Evolutionary conservation across 37 sponge, comb jelly and placozoan genomes (phyloP).

Genomic region (Hormiphora californensis): DNA sequence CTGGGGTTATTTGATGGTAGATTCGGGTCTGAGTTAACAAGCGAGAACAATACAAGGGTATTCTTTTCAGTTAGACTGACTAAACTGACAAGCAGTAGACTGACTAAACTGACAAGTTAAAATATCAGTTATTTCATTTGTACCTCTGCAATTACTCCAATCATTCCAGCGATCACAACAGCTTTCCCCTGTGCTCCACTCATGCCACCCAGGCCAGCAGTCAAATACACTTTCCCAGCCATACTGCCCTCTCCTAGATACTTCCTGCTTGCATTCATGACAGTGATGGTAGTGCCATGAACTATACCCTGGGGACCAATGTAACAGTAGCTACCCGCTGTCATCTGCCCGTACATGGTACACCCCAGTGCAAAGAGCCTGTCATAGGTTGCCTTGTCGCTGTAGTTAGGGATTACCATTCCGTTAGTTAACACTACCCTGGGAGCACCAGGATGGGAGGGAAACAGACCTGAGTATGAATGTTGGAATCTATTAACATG

Average conservation of each 20-base stretch:
- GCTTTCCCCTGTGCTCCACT: slow-evolving; percentile 99
- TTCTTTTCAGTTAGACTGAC: too few species aligned
- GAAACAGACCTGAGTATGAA: slow-evolving; percentile 76
- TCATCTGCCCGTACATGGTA: slow-evolving; percentile 99
- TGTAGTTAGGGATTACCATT: slow-evolving; percentile 97
- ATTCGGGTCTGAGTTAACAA: too few species aligned
- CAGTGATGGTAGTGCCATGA: slow-evolving; percentile 93
- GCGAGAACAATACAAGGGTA: too few species aligned
- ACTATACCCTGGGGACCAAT: slow-evolving; percentile 99
- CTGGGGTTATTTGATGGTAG: too few species aligned
- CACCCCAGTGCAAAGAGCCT: slow-evolving; percentile 93
- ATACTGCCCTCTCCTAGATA: slow-evolving; percentile 66
- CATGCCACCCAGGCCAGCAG: slow-evolving; percentile 96
- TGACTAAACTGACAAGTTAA: too few species aligned
- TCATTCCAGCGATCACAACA: slow-evolving; percentile 80
- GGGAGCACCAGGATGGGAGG: slow-evolving; percentile 72
- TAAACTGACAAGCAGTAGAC: too few species aligned
- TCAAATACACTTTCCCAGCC: slow-evolving; percentile 87
- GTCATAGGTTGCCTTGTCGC: slow-evolving; percentile 77
- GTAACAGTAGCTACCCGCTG: slow-evolving; percentile 98
- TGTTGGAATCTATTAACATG: neutral
- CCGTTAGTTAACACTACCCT: slow-evolving; percentile 92
- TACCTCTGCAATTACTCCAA: slow-evolving; percentile 99
- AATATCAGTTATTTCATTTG: too few species aligned
- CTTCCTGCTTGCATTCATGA: slow-evolving; percentile 88